Percentiles rank a stretch among this genome's conserved stretches.
These are phyloP conservation scores for Dryadula phaetusa DNA, from an alignment of 2,888 invertebrate genomes.

Conservation along the genomic window DNA sequence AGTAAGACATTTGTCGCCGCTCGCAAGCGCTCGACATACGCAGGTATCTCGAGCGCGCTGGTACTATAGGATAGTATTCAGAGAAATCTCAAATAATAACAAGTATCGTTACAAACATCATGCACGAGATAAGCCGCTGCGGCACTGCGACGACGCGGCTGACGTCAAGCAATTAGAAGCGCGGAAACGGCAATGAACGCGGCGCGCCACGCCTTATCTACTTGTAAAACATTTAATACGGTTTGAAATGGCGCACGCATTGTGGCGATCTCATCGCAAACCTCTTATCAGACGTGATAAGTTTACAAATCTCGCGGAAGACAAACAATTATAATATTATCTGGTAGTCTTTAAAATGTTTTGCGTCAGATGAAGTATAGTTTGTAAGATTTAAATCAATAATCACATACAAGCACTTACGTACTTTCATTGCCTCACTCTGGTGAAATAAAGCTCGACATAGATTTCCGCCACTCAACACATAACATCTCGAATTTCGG, in stretches of 20 bases:
- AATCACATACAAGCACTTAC: too few relatives aligned
- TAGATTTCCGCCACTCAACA: too few relatives aligned
- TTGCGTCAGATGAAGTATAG: not conserved
- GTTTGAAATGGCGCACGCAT: not conserved
- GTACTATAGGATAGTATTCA: not conserved
- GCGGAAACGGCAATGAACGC: constrained; percentile 17
- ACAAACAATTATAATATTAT: not conserved
- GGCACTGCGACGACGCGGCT: not conserved
- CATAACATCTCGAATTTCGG: too few relatives aligned
- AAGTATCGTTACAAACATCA: not conserved
- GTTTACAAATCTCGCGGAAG: not conserved
- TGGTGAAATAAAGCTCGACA: too few relatives aligned
- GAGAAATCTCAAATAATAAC: not conserved
- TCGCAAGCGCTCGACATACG: not conserved
- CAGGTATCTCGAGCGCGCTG: too few relatives aligned
- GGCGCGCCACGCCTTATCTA: constrained; percentile 14
- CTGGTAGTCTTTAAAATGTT: not conserved
- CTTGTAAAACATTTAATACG: constrained; percentile 5
- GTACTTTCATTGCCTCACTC: too few relatives aligned
- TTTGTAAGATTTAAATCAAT: too few relatives aligned
- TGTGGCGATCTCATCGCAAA: not conserved
- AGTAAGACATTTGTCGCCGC: too few relatives aligned
- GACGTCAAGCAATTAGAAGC: constrained; percentile 19
- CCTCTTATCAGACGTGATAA: constrained; percentile 18
- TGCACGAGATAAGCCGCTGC: not conserved